These are phyloP conservation scores for Eudemis profundana DNA, from an alignment of 2,888 invertebrate species.

Conservation along the genomic window DNA sequence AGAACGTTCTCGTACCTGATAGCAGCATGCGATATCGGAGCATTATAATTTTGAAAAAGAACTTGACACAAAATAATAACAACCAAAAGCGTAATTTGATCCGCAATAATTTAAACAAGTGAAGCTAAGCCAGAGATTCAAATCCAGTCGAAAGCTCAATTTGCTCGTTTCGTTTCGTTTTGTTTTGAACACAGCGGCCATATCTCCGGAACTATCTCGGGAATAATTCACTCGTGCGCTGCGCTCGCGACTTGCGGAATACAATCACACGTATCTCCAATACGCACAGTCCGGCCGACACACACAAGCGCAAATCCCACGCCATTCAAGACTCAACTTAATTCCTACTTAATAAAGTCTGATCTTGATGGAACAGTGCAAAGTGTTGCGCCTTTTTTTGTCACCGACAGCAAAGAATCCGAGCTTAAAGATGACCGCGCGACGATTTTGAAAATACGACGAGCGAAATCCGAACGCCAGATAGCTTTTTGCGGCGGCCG, in stretches of 20 bases:
- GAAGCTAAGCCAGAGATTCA: slow-evolving; percentile 56
- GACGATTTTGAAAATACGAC: slow-evolving; percentile 82
- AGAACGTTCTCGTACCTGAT: slow-evolving; percentile 10
- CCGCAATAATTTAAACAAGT: slow-evolving; percentile 43
- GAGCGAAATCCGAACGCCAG: slow-evolving; percentile 74
- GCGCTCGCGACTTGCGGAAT: slow-evolving; percentile 50
- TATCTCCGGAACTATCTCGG: slow-evolving; percentile 77
- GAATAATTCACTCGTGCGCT: slow-evolving; percentile 71
- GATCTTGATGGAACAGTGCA: slow-evolving; percentile 20
- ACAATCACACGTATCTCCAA: slow-evolving; percentile 48
- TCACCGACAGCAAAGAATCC: slow-evolving; percentile 57
- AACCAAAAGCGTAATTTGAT: slow-evolving; percentile 41
- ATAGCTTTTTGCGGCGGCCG: slow-evolving; percentile 72
- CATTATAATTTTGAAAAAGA: slow-evolving; percentile 35
- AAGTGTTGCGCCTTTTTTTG: slow-evolving; percentile 47
- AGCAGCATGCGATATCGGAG: slow-evolving; percentile 25
- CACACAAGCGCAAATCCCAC: slow-evolving; percentile 23
- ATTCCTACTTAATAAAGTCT: slow-evolving; percentile 38
- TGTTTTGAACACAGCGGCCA: slow-evolving; percentile 69
- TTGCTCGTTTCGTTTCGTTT: slow-evolving; percentile 77
- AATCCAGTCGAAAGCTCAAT: slow-evolving; percentile 70
- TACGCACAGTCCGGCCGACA: slow-evolving; percentile 29
- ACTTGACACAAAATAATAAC: slow-evolving; percentile 42
- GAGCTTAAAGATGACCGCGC: slow-evolving; percentile 68
- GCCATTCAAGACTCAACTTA: slow-evolving; percentile 24